Evolutionary conservation across 2,888 invertebrate genomes (phyloP).

Genomic region (Thumatha senex): DNA sequence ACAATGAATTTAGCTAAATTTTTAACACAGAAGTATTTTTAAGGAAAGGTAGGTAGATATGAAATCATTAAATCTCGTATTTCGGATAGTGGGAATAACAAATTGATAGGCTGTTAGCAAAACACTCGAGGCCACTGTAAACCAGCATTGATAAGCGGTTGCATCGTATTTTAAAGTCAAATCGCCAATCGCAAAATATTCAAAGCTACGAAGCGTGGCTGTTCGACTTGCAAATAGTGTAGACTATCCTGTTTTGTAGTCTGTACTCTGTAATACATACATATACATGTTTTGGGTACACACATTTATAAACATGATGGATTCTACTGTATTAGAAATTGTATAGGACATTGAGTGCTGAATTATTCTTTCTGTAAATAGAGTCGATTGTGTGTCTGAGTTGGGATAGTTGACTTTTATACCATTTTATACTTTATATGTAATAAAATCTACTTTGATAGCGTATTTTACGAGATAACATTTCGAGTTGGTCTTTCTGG

Average conservation of each 20-base stretch:
- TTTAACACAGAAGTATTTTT: not conserved
- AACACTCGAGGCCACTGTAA: conserved; percentile 32
- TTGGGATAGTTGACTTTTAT: not conserved
- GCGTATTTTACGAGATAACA: not conserved
- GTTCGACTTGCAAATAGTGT: conserved; percentile 71
- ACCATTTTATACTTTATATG: not conserved
- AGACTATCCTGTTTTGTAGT: conserved; percentile 35
- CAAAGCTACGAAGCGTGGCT: conserved; percentile 58
- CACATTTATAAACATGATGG: too few species aligned
- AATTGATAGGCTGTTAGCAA: conserved; percentile 44
- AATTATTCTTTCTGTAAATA: conserved; percentile 3
- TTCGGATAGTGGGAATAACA: conserved; percentile 6
- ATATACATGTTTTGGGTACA: conserved; percentile 10
- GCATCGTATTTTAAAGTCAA: conserved; percentile 75
- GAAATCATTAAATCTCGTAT: not conserved
- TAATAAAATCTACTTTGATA: conserved; percentile 1
- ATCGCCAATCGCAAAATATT: conserved; percentile 73
- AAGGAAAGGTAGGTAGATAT: too few species aligned
- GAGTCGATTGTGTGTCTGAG: not conserved
- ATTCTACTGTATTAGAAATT: not conserved
- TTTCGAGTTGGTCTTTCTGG: too few species aligned
- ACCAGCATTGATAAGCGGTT: conserved; percentile 57
- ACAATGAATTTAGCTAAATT: too few species aligned
- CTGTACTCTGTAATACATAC: conserved; percentile 13
- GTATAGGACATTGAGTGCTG: not conserved